Evolutionary conservation across 2,888 invertebrate genomes (phyloP), one percentile per base, ranked within the genome.

Genomic region (Hydriomena furcata): DNA sequence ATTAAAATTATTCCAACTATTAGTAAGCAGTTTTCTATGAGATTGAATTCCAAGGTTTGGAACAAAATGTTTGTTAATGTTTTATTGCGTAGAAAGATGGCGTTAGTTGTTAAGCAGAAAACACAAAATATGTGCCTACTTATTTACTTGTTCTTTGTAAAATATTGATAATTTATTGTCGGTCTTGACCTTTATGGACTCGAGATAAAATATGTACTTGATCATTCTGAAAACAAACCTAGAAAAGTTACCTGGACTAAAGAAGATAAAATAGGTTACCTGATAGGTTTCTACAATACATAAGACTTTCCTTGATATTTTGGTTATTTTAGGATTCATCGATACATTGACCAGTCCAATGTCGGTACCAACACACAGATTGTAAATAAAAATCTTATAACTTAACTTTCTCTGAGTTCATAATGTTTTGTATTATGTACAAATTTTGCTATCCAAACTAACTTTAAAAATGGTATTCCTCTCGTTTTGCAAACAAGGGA

Each of bases 1-100:
- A n/a, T n/a, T n/a, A n/a, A n/a, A n/a, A n/a, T n/a, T n/a, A n/a
- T n/a, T n/a, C n/a, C n/a, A n/a, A n/a, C n/a, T n/a, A n/a, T n/a
- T n/a, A n/a, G n/a, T n/a, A n/a, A n/a, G 17, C 35, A 47, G 28
- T 41, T 52, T 52, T 38, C 42, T 56, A 28, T 42, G 41, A 58
- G 48, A 70, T 65, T 60, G 42, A 42, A 49, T 58, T 63, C 62
- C 68, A 70, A 68, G 66, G 66, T 58, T 58, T 27, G 7, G 28
- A 65, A 44, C 31, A 34, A 41, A 54, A 54, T 61, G 61, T 63
- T 64, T 62, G 50, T 34, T 25, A 43, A 37, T 76, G 43, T 57
- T 52, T 45, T 53, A 63, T 53, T 55, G 43, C 45, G 46, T 50
- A 52, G 66, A 63, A 66, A 80, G 79, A 79, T 79, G 80, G 80